phyloP scores from a whole-genome alignment of 2,888 invertebrate species.

The Phalangium opilio region DNA sequence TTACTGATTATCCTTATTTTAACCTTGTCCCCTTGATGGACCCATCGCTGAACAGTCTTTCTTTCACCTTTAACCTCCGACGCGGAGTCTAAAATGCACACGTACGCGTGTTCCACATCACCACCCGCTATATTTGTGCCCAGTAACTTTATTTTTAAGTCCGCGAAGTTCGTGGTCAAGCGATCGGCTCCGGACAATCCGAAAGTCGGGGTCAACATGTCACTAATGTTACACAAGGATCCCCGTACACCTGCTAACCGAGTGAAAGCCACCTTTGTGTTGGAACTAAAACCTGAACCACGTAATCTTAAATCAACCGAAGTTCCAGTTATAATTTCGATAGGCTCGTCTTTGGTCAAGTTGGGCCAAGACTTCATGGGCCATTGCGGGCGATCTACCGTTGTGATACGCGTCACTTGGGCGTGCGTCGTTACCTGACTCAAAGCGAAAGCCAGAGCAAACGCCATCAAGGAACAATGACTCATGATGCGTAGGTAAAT shows the following conservation, averaged over 20 bases:
- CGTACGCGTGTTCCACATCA: neutral
- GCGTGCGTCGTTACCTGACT: no score
- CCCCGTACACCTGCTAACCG: conserved; percentile 6
- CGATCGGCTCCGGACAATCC: neutral
- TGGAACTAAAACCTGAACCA: conserved; percentile 1
- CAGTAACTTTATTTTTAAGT: neutral
- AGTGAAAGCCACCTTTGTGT: conserved; percentile 11
- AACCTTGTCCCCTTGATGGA: conserved; percentile 23
- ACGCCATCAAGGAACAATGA: no score
- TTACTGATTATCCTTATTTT: no score
- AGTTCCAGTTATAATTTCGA: no score
- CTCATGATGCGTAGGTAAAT: no score
- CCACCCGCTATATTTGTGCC: neutral
- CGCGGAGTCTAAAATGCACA: neutral
- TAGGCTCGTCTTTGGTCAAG: no score
- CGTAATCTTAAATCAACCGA: no score
- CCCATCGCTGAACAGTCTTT: conserved; percentile 5
- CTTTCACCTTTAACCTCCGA: conserved; percentile 2
- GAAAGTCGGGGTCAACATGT: neutral
- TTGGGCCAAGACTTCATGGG: no score
- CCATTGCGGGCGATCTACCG: no score
- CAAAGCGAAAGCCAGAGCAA: no score
- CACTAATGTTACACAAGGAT: conserved; percentile 9
- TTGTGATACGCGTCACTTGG: no score
- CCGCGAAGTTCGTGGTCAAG: neutral